These are phyloP conservation scores for Coptodon bakossiorum DNA, from an alignment of 2,113 vertebrate genomes.

Conservation along the genomic window DNA sequence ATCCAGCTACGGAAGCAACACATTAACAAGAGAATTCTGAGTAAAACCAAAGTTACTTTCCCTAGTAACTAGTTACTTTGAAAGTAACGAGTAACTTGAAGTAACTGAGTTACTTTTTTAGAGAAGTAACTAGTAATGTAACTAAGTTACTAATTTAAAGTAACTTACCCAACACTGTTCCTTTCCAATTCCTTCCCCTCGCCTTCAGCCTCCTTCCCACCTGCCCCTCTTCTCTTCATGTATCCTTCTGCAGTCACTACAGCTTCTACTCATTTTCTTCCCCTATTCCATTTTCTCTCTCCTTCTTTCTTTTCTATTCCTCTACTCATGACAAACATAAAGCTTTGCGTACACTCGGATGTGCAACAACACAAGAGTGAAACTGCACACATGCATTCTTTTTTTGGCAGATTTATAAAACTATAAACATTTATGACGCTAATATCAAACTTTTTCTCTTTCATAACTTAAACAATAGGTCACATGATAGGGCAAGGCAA, in stretches of 20 bases:
- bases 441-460: neutral
- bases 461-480: neutral
- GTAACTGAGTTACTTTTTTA: no score
- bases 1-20: no score
- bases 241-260: neutral
- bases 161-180: no score
- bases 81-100: no score
- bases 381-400: neutral
- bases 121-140: no score
- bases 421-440: neutral
- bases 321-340: neutral
- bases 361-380: neutral
- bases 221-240: neutral
- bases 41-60: no score
- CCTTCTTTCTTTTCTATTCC: neutral
- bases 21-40: no score
- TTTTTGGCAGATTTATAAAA: neutral
- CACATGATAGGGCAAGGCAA: accelerated
- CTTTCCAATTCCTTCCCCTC: neutral
- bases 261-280: neutral
- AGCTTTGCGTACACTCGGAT: neutral
- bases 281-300: neutral
- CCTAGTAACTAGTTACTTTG: no score
- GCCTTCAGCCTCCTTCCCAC: neutral
- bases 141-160: no score